phyloP scores from a whole-genome alignment of 2,113 vertebrate species.

The Rattus norvegicus region GRCr8 NC_086039.1:16303501-16304000 shows the following conservation, averaged over 20 bases:
- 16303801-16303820: not conserved
- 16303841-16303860: not conserved
- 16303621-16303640: not conserved
- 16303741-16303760: not conserved
- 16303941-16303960: not conserved
- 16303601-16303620: not conserved
- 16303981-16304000: not conserved
- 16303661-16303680: not conserved
- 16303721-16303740: not conserved
- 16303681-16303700: not conserved
- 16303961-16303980: not conserved
- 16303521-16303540: conserved; percentile 15
- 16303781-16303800: not conserved
- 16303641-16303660: not conserved
- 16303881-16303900: not conserved
- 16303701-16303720: not conserved
- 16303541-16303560: not conserved
- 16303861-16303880: not conserved
- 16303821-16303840: not conserved
- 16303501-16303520: not conserved
- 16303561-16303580: conserved; percentile 5
- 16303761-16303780: not conserved
- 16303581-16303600: not conserved
- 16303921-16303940: not conserved
- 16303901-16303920: not conserved